These are phyloP conservation scores for Corvus cornix DNA, from an alignment of 2,113 vertebrate species.

Conservation along the genomic window DNA sequence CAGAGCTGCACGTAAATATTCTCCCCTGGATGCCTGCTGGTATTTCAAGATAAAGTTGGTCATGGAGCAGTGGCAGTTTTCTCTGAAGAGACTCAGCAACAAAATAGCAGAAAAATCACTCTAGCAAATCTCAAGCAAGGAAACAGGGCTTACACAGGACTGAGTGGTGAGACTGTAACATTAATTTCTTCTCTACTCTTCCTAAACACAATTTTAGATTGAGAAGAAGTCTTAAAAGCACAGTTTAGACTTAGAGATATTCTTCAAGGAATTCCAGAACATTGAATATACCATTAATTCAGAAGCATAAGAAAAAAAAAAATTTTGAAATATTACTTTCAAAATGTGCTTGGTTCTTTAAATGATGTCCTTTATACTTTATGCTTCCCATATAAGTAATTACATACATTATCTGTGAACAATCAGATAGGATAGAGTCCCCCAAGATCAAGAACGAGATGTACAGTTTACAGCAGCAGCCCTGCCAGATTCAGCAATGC, in stretches of 20 bases:
- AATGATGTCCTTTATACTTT: not conserved
- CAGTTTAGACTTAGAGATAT: not conserved
- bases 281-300: not conserved
- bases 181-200: not conserved
- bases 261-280: not conserved
- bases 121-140: not conserved
- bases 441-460: not conserved
- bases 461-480: not conserved
- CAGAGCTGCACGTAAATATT: not conserved
- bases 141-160: not conserved
- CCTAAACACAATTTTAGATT: not conserved
- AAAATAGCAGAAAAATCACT: not conserved
- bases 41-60: not conserved
- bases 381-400: not conserved
- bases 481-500: not conserved
- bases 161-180: not conserved
- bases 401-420: not conserved
- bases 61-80: not conserved
- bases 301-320: not conserved
- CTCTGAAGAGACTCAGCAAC: not conserved
- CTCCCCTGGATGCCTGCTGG: not conserved
- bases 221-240: not conserved
- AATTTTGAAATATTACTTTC: not conserved
- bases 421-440: not conserved
- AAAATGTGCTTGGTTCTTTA: not conserved